phyloP scores from a whole-genome alignment of 2,113 vertebrate genomes.

The Diadophis punctatus region DNA sequence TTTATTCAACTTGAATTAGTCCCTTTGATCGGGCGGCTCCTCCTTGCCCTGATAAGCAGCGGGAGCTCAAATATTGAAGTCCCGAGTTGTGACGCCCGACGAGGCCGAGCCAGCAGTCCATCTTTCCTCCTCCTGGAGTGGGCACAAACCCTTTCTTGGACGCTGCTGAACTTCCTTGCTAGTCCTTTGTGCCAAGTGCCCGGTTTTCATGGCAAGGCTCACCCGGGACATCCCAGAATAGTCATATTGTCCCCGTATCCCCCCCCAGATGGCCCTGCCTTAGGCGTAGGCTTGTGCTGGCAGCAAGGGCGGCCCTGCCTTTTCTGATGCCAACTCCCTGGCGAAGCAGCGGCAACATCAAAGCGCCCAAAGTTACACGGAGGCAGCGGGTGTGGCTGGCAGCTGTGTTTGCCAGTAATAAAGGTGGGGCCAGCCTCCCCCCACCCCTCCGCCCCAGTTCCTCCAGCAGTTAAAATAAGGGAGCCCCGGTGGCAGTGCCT shows the following conservation, averaged over 20 bases:
- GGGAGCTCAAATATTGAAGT: neutral
- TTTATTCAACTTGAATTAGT: too few relatives aligned
- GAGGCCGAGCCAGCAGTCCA: neutral
- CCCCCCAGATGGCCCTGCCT: neutral
- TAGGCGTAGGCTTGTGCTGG: neutral
- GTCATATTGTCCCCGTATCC: neutral
- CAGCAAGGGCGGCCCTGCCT: neutral
- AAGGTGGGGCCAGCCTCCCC: neutral
- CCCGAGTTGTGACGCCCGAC: accelerated
- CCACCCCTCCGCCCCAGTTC: neutral
- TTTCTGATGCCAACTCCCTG: neutral
- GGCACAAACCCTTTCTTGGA: neutral
- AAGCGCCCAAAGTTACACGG: neutral
- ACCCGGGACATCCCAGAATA: constrained; percentile 1
- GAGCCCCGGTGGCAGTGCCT: neutral
- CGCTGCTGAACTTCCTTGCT: neutral
- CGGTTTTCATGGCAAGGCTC: neutral
- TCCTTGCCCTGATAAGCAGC: neutral
- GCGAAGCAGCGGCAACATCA: neutral
- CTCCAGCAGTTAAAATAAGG: neutral
- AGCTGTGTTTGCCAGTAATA: constrained; percentile 9
- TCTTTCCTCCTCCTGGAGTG: neutral
- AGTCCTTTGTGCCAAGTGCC: neutral
- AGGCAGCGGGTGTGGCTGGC: neutral
- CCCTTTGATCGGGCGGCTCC: neutral